phyloP scores from a whole-genome alignment of 2,888 invertebrate species.

The Drosophila lutescens region DNA sequence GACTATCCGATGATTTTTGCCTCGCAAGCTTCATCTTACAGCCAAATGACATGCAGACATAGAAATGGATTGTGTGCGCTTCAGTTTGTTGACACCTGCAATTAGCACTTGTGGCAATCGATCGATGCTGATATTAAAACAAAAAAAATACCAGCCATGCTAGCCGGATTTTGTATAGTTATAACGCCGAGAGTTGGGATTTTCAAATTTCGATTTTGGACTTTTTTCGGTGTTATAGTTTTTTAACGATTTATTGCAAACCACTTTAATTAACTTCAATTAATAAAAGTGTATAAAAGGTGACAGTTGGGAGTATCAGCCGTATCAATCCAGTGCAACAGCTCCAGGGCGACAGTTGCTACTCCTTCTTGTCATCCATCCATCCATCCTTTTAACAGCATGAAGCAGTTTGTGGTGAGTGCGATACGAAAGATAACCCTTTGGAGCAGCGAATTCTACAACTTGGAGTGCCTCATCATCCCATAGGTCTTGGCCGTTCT shows the following conservation, averaged over 20 bases:
- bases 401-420: constrained; percentile 80
- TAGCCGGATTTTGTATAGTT: constrained; percentile 67
- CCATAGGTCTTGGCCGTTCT: constrained; percentile 70
- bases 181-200: background rate
- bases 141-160: constrained; percentile 35
- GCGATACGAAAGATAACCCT: too few relatives aligned
- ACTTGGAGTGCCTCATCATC: background rate
- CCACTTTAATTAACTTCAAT: constrained; percentile 81
- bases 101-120: constrained; percentile 68
- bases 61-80: constrained; percentile 42
- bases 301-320: constrained; percentile 29
- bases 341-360: constrained; percentile 54
- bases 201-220: constrained; percentile 8
- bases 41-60: constrained; percentile 26
- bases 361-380: constrained; percentile 9
- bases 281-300: constrained; percentile 70
- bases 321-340: constrained; percentile 67
- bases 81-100: constrained; percentile 58
- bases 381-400: constrained; percentile 31
- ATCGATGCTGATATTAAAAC: constrained; percentile 1
- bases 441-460: too few relatives aligned
- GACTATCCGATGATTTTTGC: background rate
- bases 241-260: constrained; percentile 74
- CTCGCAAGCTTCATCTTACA: constrained; percentile 13
- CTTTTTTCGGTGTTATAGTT: constrained; percentile 58